These are phyloP conservation scores for Sabatieria punctata DNA, from an alignment of 2,888 invertebrate genomes.

Conservation along the genomic window DNA sequence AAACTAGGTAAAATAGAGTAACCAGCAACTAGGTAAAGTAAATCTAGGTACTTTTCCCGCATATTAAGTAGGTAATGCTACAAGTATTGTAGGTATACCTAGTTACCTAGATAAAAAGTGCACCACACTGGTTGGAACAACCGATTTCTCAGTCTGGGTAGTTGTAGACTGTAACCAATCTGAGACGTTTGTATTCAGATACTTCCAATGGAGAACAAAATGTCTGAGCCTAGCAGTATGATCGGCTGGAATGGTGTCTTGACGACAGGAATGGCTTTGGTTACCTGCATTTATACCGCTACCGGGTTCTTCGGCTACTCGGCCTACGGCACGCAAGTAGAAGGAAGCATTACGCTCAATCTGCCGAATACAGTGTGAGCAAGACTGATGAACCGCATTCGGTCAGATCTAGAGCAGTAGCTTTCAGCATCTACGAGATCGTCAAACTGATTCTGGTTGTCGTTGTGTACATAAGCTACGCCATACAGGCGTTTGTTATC, in stretches of 20 bases:
- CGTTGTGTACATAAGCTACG: conserved; percentile 32
- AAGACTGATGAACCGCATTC: too few species aligned
- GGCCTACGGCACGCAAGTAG: conserved; percentile 60
- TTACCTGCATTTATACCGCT: conserved; percentile 59
- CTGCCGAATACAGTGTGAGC: conserved; percentile 42
- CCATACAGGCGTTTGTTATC: conserved; percentile 80
- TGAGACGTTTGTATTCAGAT: too few species aligned
- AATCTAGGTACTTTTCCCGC: too few species aligned
- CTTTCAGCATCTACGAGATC: conserved; percentile 18
- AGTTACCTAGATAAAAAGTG: too few species aligned
- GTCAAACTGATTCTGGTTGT: conserved; percentile 19
- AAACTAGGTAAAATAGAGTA: too few species aligned
- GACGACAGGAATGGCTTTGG: conserved; percentile 70
- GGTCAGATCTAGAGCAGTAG: too few species aligned
- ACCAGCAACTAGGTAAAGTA: too few species aligned
- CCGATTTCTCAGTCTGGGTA: too few species aligned
- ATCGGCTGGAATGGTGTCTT: conserved; percentile 66
- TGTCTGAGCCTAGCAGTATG: conserved; percentile 69
- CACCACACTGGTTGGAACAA: too few species aligned
- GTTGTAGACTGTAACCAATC: too few species aligned
- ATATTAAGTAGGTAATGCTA: too few species aligned
- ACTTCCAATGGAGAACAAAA: conserved; percentile 79
- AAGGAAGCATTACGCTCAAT: conserved; percentile 70
- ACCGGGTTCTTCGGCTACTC: conserved; percentile 82
- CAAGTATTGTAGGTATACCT: too few species aligned